Evolutionary conservation across 2,888 invertebrate species (phyloP), one percentile per base, ranked within the genome.

Genomic region (Sialis fuliginosa): DNA sequence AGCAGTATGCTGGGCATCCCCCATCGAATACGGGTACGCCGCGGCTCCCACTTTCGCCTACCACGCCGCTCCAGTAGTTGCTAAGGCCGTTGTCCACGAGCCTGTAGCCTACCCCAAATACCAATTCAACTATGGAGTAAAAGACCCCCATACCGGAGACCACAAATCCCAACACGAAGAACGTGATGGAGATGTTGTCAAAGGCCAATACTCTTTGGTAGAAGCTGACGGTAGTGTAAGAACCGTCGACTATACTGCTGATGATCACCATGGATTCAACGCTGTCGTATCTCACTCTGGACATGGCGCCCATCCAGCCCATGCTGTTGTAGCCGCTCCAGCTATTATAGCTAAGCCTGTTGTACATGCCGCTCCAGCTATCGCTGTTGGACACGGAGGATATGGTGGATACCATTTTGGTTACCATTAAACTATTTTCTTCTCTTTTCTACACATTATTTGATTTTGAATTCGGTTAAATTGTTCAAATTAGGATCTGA

Each of bases 121-220:
- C 57, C 60, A 70, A 0, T 74, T 72, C 64, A 72, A 73, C 60
- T 74, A 74, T 55, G 71, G 72, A 2, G 74, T 74, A 32, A 71
- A 72, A 55, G 74, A 74, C 55, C 72, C 73, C 1, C 72, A 73
- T 59, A 73, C 74, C 3, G 74, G 74, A 1, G 74, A 74, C 54
- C 63, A 72, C 47, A 74, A 74, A 55, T 71, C 72, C 48, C 74
- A 74, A 51, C 70, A 71, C 66, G 76, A 76, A 62, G 74, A 75
- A 54, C 67, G 76, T 39, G 74, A 75, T 49, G 75, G 76, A 1
- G 75, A 76, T 59, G 68, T 71, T 55, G 76, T 76, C 35, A 76
- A 75, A 62, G 76, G 76, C 6, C 64, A 68, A 40, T 76, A 76
- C 64, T 70, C 71, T 1, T 60, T 76, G 6, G 59, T 72, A 5